Evolutionary conservation across 1,140 invertebrate species (phyloP).

Genomic region (Calycopis cecrops): DNA sequence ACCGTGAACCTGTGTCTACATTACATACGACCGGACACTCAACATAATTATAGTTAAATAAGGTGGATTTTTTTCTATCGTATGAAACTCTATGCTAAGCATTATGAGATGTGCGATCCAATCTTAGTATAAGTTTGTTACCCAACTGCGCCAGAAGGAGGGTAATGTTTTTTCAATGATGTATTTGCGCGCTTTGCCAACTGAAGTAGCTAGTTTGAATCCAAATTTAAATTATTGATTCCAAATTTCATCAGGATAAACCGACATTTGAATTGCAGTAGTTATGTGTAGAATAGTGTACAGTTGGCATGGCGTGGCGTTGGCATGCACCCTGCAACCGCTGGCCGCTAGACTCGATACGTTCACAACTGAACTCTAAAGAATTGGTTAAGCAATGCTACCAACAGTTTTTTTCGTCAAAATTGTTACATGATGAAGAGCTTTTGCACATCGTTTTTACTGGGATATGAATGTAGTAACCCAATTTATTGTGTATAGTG

Average conservation of each 20-base stretch:
- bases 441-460: too few relatives aligned
- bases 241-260: conserved; percentile 41
- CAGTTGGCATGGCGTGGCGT: conserved; percentile 60
- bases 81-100: too few relatives aligned
- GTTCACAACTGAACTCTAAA: conserved; percentile 37
- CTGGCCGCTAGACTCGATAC: conserved; percentile 39
- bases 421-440: too few relatives aligned
- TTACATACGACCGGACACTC: conserved; percentile 7
- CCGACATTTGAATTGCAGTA: conserved; percentile 38
- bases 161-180: background rate
- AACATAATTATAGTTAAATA: conserved; percentile 1
- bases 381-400: conserved; percentile 27
- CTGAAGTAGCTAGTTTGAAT: background rate
- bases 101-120: too few relatives aligned
- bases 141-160: too few relatives aligned
- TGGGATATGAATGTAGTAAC: too few relatives aligned
- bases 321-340: conserved; percentile 64
- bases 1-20: background rate
- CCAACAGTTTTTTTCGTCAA: too few relatives aligned
- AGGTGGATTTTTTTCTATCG: background rate
- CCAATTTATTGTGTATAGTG: too few relatives aligned
- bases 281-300: conserved; percentile 51
- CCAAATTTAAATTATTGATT: background rate
- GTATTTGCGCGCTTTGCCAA: background rate
- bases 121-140: background rate